A percentile compares a stretch with the other conserved stretches of the same genome.
These are phyloP conservation scores for Otolemur crassicaudatus DNA, from an alignment of 2,797 vertebrate species.

Conservation along the genomic window DNA sequence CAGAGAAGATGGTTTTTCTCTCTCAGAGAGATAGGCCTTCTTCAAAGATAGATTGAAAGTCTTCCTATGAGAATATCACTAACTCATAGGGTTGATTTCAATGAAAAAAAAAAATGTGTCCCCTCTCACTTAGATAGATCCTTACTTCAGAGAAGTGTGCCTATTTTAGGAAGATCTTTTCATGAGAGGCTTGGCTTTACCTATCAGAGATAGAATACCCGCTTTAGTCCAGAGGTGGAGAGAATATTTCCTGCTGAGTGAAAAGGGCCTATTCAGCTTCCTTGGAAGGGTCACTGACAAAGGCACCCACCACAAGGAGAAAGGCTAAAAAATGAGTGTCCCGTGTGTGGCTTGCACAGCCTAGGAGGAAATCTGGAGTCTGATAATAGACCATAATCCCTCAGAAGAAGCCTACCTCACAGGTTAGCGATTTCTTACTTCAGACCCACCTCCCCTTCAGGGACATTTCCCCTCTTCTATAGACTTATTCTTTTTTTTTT, in stretches of 20 bases:
- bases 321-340: slow-evolving; percentile 42
- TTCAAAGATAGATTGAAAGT: slow-evolving; percentile 47
- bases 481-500: slow-evolving; percentile 35
- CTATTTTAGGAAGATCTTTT: slow-evolving; percentile 52
- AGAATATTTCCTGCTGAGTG: slow-evolving; percentile 22
- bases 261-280: background rate
- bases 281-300: slow-evolving; percentile 28
- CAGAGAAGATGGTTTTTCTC: slow-evolving; percentile 38
- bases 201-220: slow-evolving; percentile 23
- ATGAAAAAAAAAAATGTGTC: background rate
- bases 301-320: background rate
- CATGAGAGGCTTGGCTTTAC: slow-evolving; percentile 53
- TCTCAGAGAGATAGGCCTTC: slow-evolving; percentile 19
- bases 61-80: slow-evolving; percentile 51
- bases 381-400: background rate
- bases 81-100: slow-evolving; percentile 35
- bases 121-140: slow-evolving; percentile 17
- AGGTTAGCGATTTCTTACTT: background rate
- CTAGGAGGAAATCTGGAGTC: background rate
- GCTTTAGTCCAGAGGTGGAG: background rate
- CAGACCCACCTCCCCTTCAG: background rate
- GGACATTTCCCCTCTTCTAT: slow-evolving; percentile 27
- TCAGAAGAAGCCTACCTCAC: background rate
- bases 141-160: slow-evolving; percentile 57
- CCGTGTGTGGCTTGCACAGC: background rate